Percentiles rank a stretch among this genome's conserved stretches.
Conservation (phyloP, 2,113 vertebrate species). For the Ciconia maguari region DNA sequence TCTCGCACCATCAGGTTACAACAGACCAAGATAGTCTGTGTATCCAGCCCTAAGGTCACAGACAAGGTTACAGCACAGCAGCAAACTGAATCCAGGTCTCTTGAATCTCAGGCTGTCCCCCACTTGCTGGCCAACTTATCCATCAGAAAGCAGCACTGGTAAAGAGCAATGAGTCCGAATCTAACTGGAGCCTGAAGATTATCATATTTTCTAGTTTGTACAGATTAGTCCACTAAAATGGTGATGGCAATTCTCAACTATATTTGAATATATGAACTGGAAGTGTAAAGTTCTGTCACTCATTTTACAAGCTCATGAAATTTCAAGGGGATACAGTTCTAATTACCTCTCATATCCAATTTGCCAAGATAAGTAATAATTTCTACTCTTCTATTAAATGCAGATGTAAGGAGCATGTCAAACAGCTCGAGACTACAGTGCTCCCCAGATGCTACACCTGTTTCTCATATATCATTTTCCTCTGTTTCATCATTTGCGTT, state of each 20-base stretch:
- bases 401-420: constrained; percentile 28
- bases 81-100: neutral
- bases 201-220: neutral
- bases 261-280: neutral
- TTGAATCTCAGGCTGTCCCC: neutral
- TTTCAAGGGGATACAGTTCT: constrained; percentile 11
- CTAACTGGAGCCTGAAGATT: neutral
- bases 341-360: constrained; percentile 24
- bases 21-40: rapidly evolving
- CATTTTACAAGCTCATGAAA: neutral
- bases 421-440: neutral
- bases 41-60: neutral
- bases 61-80: neutral
- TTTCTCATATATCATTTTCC: neutral
- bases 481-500: neutral
- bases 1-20: neutral
- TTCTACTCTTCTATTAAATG: constrained; percentile 18
- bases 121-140: neutral
- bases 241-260: neutral
- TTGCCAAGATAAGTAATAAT: constrained; percentile 33
- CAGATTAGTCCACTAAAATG: neutral
- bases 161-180: neutral
- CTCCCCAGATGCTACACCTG: constrained; percentile 42
- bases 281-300: neutral
- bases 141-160: neutral